Conservation (phyloP, 1,140 invertebrate species). For the Drosophila punjabiensis region DNA sequence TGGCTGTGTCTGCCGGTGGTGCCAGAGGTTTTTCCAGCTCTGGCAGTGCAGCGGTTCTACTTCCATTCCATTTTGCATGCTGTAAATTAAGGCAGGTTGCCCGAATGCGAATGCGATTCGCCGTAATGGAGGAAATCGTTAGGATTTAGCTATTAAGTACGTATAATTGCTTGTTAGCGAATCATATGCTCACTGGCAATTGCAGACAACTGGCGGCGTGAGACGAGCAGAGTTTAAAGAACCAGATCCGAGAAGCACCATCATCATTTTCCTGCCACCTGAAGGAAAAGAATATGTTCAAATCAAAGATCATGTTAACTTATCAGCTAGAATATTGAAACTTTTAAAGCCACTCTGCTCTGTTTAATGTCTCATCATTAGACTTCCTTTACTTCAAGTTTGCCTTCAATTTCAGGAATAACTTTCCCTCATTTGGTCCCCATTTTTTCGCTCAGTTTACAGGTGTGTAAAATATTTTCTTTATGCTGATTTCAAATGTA, state of each 20-base stretch:
- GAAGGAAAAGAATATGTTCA: neutral
- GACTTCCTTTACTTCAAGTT: neutral
- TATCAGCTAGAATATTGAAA: neutral
- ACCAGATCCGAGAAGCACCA: slow-evolving; percentile 4
- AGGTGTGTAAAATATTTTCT: slow-evolving; percentile 10
- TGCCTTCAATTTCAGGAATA: neutral
- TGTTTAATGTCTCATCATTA: no score
- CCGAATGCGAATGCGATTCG: slow-evolving; percentile 57
- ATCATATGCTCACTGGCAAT: slow-evolving; percentile 37
- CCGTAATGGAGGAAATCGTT: slow-evolving; percentile 74
- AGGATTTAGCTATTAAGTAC: slow-evolving; percentile 64
- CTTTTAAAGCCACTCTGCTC: fast-evolving
- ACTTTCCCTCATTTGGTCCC: no score
- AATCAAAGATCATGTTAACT: neutral
- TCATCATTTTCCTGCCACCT: slow-evolving; percentile 8
- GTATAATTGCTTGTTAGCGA: slow-evolving; percentile 72
- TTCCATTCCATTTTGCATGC: slow-evolving; percentile 81
- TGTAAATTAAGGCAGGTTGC: slow-evolving; percentile 76
- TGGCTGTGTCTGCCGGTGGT: slow-evolving; percentile 35
- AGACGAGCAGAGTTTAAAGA: slow-evolving; percentile 20
- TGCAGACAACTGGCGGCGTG: slow-evolving; percentile 12
- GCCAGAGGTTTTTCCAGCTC: slow-evolving; percentile 13
- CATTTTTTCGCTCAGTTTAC: neutral
- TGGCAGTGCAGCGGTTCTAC: slow-evolving; percentile 38
- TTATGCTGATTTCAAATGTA: slow-evolving; percentile 8